Evolutionary conservation across 2,888 invertebrate genomes (phyloP).

Genomic region (Athalia rosae): DNA sequence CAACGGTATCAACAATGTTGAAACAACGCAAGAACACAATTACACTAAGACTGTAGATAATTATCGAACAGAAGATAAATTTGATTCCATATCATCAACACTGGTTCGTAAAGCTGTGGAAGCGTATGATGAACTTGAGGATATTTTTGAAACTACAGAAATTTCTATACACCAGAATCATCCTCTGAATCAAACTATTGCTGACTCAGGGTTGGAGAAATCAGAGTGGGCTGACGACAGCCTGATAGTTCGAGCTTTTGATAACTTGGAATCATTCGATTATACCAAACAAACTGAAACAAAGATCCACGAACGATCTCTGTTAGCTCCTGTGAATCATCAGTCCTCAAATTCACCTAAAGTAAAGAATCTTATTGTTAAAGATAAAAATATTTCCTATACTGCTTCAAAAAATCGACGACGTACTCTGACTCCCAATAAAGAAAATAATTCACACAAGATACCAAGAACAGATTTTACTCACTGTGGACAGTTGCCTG

Average conservation of each 20-base stretch:
- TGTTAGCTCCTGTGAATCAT: neutral
- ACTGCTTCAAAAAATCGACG: neutral
- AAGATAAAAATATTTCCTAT: neutral
- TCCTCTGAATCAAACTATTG: neutral
- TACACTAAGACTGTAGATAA: constrained; percentile 6
- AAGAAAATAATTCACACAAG: neutral
- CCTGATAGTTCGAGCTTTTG: constrained; percentile 19
- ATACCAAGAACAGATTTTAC: neutral
- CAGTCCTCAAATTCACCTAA: neutral
- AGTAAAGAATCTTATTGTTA: neutral
- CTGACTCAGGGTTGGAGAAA: constrained; percentile 1
- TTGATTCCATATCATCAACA: neutral
- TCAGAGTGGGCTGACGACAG: constrained; percentile 28
- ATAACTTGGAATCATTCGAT: neutral
- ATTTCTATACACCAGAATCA: neutral
- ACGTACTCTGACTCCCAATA: neutral
- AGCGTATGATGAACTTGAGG: neutral
- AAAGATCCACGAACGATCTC: neutral
- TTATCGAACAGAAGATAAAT: neutral
- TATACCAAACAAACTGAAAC: constrained; percentile 3
- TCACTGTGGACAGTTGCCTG: neutral
- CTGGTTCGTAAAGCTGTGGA: neutral
- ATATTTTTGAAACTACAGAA: neutral
- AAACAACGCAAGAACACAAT: constrained; percentile 12
- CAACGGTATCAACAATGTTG: neutral